Conservation (phyloP, 2,113 vertebrate genomes). For the Eulemur macaco region DNA sequence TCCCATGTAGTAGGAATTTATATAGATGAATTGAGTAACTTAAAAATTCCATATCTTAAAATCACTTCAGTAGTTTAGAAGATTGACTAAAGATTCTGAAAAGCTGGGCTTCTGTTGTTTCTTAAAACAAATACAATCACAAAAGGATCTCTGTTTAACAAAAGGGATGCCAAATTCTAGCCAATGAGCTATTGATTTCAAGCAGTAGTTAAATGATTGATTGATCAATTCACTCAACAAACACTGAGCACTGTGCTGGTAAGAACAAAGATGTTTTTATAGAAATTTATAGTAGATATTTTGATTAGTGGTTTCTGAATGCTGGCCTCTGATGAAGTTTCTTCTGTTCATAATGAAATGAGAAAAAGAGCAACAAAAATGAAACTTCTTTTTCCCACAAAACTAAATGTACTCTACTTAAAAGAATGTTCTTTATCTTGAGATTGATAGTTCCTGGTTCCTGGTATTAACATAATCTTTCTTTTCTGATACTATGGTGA, state of each 20-base stretch:
- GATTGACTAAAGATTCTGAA: not conserved
- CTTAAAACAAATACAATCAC: not conserved
- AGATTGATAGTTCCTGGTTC: not conserved
- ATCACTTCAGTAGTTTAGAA: not conserved
- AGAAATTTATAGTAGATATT: not conserved
- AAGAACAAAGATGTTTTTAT: not conserved
- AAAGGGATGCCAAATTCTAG: not conserved
- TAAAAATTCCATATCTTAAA: conserved; percentile 12
- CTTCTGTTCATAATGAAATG: not conserved
- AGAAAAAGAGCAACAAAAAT: not conserved
- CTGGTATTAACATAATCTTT: not conserved
- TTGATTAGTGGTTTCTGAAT: not conserved
- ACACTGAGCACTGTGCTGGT: not conserved
- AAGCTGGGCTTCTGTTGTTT: conserved; percentile 16
- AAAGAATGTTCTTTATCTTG: not conserved
- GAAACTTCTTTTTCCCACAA: not conserved
- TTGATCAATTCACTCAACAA: not conserved
- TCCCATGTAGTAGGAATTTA: not conserved
- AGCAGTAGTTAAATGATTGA: not conserved
- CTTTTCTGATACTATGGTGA: not conserved
- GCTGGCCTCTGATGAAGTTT: not conserved
- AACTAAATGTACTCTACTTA: not conserved
- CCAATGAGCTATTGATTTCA: not conserved
- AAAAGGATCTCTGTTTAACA: not conserved
- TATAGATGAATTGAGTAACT: not conserved